Percentiles rank a stretch among this genome's conserved stretches.
Evolutionary conservation across 2,113 vertebrate genomes (phyloP).

Genomic region (Cochlearius cochlearius): DNA sequence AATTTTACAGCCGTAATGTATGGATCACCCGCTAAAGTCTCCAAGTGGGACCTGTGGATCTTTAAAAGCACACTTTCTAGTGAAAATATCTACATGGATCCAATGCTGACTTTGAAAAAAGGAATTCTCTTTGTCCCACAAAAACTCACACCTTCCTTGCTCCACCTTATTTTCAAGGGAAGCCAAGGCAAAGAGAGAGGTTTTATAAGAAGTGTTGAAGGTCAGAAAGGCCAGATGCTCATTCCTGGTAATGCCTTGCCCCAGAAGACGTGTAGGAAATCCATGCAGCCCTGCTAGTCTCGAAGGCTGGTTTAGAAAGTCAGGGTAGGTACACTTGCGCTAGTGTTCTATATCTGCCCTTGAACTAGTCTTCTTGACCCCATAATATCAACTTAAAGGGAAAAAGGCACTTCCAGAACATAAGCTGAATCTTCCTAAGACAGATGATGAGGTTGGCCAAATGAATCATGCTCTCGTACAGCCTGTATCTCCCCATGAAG

Average conservation of each 20-base stretch:
- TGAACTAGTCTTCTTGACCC: not conserved
- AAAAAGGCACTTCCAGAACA: not conserved
- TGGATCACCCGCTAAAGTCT: not conserved
- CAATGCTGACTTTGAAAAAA: not conserved
- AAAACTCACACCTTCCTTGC: not conserved
- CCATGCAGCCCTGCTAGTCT: not conserved
- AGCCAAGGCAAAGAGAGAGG: not conserved
- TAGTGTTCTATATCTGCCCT: not conserved
- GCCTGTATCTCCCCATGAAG: not conserved
- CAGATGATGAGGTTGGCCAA: not conserved
- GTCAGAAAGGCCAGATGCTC: not conserved
- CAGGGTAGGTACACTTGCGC: rapidly evolving
- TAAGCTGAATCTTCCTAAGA: not conserved
- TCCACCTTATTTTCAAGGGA: not conserved
- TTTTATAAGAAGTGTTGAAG: not conserved
- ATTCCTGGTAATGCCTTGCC: not conserved
- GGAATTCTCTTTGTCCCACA: not conserved
- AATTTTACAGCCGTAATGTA: not conserved
- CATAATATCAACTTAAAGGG: not conserved
- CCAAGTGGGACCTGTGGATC: not conserved
- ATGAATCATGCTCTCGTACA: not conserved
- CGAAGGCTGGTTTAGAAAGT: not conserved
- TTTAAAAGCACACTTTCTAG: not conserved
- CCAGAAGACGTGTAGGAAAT: not conserved
- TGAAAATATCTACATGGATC: not conserved